Evolutionary conservation across 2,113 vertebrate species (phyloP).

Genomic region (Elephas maximus): DNA sequence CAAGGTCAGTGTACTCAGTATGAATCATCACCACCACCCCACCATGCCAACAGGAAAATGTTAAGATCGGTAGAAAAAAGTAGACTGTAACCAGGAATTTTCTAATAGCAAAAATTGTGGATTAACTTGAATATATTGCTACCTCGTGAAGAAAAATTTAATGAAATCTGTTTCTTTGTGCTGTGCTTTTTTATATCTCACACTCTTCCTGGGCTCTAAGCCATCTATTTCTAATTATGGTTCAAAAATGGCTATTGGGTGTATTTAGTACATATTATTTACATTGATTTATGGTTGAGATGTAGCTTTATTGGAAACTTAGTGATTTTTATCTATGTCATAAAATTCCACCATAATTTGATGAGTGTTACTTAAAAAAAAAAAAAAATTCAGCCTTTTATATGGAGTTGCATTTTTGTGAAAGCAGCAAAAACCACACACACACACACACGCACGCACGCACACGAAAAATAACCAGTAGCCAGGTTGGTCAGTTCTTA

Average conservation of each 20-base stretch:
- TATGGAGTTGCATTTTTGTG: not conserved
- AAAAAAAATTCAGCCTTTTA: not conserved
- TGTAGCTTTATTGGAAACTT: slow-evolving; percentile 20
- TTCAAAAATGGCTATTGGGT: not conserved
- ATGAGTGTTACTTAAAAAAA: not conserved
- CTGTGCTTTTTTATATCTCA: not conserved
- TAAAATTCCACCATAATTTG: slow-evolving; percentile 32
- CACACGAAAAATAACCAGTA: not conserved
- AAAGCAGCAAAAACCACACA: not conserved
- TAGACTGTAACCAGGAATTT: not conserved
- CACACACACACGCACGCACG: not conserved
- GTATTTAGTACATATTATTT: slow-evolving; percentile 48
- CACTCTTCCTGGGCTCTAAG: slow-evolving; percentile 21
- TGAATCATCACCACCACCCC: not conserved
- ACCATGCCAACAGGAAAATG: not conserved
- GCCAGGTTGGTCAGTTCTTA: slow-evolving; percentile 56
- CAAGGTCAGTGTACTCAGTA: not conserved
- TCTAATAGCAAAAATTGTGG: not conserved
- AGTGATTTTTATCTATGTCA: slow-evolving; percentile 16
- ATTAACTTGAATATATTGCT: not conserved
- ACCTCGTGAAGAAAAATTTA: not conserved
- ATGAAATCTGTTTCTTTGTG: not conserved
- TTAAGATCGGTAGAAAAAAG: not conserved
- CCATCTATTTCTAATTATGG: slow-evolving; percentile 12
- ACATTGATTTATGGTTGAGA: slow-evolving; percentile 10